These are phyloP conservation scores for Parus major DNA, from an alignment of 2,113 vertebrate species.

Conservation along the genomic window DNA sequence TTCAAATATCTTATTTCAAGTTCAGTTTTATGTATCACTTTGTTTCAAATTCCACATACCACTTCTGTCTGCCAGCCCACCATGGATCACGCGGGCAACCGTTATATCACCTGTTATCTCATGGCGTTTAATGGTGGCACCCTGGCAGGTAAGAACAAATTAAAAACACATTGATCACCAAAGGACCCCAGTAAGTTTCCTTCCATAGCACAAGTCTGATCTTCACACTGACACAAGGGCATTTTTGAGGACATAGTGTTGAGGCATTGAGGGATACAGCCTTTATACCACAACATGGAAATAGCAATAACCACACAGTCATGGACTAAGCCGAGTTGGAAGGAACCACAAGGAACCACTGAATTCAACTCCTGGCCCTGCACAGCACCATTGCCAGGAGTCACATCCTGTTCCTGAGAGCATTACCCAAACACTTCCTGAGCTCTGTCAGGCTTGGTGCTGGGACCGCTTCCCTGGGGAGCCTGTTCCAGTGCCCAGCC, in stretches of 20 bases:
- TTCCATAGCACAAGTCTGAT: not conserved
- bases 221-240: not conserved
- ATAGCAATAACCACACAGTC: not conserved
- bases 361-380: not conserved
- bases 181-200: not conserved
- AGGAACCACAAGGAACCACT: not conserved
- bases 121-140: conserved; percentile 94
- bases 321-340: not conserved
- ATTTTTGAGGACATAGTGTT: not conserved
- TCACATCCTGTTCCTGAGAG: not conserved
- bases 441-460: not conserved
- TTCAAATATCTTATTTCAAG: not conserved
- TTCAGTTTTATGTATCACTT: not conserved
- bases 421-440: not conserved
- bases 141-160: conserved; percentile 73
- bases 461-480: not conserved
- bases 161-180: not conserved
- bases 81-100: conserved; percentile 92
- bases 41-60: conserved; percentile 76
- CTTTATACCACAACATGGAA: not conserved
- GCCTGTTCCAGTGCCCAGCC: not conserved
- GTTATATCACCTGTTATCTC: conserved; percentile 91
- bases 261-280: not conserved
- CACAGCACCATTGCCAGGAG: not conserved
- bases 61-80: conserved; percentile 91